Conservation (phyloP, 2,113 vertebrate species). For the Noturus placidus region DNA sequence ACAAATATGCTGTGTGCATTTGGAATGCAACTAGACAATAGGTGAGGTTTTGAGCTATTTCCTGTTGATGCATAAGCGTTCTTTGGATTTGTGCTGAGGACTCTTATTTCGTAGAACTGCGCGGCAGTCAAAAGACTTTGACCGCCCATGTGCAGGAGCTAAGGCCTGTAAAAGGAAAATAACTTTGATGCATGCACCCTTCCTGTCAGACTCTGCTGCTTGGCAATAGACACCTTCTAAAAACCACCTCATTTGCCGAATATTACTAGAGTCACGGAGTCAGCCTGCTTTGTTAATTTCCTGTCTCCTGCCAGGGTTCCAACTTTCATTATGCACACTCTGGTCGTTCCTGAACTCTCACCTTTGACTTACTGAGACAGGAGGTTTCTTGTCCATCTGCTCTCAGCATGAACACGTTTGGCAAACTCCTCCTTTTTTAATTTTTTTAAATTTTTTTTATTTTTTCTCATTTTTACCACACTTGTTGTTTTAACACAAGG, state of each 20-base stretch:
- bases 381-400: slow-evolving; percentile 42
- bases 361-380: slow-evolving; percentile 53
- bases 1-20: not conserved
- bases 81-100: slow-evolving; percentile 23
- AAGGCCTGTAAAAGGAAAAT: not conserved
- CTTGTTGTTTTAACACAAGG: not conserved
- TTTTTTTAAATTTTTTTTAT: slow-evolving; percentile 20
- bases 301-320: not conserved
- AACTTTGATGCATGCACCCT: not conserved
- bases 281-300: slow-evolving; percentile 20
- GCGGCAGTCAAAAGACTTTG: slow-evolving; percentile 29
- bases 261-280: not conserved
- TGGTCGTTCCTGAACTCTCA: slow-evolving; percentile 31
- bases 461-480: not conserved
- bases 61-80: slow-evolving; percentile 12
- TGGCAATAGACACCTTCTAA: slow-evolving; percentile 19
- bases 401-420: slow-evolving; percentile 2
- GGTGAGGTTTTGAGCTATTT: slow-evolving; percentile 11
- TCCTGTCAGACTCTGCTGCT: not conserved
- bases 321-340: not conserved
- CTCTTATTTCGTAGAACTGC: slow-evolving; percentile 1
- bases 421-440: no score
- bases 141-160: not conserved
- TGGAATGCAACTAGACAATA: not conserved
- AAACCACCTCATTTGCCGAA: not conserved